These are phyloP conservation scores for Cyrtonyx montezumae DNA, from an alignment of 2,113 vertebrate genomes.

Conservation along the genomic window DNA sequence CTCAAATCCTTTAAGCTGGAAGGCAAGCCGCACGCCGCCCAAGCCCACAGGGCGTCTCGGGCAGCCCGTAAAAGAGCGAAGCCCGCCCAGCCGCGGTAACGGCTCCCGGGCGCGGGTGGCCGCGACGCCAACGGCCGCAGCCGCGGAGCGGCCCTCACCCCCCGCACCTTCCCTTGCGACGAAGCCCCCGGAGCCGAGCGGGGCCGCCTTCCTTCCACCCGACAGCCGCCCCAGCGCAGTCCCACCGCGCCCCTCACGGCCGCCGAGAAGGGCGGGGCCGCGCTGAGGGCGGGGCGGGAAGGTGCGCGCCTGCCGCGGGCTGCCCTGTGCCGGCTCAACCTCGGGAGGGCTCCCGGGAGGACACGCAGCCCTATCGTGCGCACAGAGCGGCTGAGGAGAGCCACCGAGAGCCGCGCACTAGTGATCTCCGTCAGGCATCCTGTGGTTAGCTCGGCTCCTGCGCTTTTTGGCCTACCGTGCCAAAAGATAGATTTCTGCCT, in stretches of 20 bases:
- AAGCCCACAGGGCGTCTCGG: neutral
- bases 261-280: too few species aligned
- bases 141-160: accelerated
- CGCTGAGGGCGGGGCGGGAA: too few species aligned
- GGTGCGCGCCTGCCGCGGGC: neutral
- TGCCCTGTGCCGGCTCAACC: accelerated
- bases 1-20: neutral
- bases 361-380: neutral
- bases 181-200: accelerated
- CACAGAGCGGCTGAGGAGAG: neutral
- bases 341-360: accelerated
- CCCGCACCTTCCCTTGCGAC: accelerated
- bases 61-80: accelerated
- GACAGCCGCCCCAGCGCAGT: accelerated
- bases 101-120: accelerated
- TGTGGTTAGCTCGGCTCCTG: accelerated
- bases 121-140: accelerated
- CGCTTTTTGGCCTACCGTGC: accelerated
- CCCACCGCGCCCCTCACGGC: neutral
- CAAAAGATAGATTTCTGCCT: neutral
- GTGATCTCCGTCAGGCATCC: accelerated
- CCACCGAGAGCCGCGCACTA: accelerated
- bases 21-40: neutral
- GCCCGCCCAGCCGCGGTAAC: accelerated
- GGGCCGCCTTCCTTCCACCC: accelerated